A percentile compares a stretch with the other conserved stretches of the same genome.
Evolutionary conservation across 1,140 invertebrate genomes (phyloP).

Genomic region (Caenorhabditis remanei): DNA sequence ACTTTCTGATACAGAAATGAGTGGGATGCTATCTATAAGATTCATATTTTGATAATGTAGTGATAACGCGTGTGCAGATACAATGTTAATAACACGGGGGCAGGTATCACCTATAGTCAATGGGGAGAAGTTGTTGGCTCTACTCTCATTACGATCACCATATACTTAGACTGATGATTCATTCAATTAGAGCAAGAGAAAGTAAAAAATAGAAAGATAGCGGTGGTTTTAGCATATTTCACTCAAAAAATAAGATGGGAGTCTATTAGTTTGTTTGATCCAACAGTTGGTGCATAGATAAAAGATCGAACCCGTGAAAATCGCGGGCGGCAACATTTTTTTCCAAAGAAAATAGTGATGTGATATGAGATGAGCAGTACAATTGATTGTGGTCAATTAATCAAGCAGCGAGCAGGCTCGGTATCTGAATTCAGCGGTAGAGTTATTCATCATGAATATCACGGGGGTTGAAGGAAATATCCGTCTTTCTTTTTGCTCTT

Average conservation of each 20-base stretch:
- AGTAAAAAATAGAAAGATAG: neutral
- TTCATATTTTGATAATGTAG: neutral
- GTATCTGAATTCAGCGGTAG: neutral
- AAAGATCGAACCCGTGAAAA: conserved; percentile 26
- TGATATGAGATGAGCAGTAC: conserved; percentile 3
- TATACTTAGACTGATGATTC: neutral
- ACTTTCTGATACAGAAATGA: neutral
- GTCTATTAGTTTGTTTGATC: neutral
- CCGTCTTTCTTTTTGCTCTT: neutral
- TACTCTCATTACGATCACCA: neutral
- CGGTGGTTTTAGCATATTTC: conserved; percentile 20
- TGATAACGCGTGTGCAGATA: neutral
- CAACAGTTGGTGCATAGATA: conserved; percentile 32
- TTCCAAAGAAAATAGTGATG: neutral
- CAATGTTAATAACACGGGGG: neutral
- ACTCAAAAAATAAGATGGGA: conserved; percentile 35
- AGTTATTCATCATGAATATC: conserved; percentile 30
- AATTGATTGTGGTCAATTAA: conserved; percentile 31
- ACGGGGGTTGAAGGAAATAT: neutral
- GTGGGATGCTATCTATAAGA: neutral
- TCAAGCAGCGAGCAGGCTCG: conserved; percentile 18
- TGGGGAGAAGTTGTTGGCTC: neutral
- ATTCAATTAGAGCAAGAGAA: neutral
- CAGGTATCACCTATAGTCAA: neutral
- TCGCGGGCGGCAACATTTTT: conserved; percentile 18